Base-by-base conservation (phyloP, 2,888 invertebrate species). In the Macaria liturata region DNA sequence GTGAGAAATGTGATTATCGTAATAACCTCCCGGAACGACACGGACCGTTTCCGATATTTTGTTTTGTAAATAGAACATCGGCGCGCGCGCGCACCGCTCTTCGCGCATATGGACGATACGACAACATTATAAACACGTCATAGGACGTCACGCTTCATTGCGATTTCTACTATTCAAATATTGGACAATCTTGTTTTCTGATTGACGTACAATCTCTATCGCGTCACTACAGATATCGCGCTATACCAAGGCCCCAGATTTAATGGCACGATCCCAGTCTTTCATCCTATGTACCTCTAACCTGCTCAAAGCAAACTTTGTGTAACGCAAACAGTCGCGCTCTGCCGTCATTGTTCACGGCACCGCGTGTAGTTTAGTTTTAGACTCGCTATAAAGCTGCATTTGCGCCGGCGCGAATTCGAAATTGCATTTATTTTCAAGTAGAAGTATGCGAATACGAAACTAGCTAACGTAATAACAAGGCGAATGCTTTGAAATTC, bases 1-100 rank as follows among this genome's bases (percentile, higher is more conserved):
- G 87, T 84, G 80, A 83, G 88, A 89, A 90, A 85, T 78, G 81
- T 82, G 84, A 90, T 91, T 89, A 90, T 83, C 81, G 86, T 89
- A 89, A 90, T 85, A 87, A 86, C 82, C 85, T 86, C 86, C 83
- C 79, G 83, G 85, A 86, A 88, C 78, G 78, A 74, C 76, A 74
- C 62, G 64, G 78, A 77, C 79, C 79, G 79, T 84, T 83, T 81
- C 83, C 83, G 84, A 86, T 83, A 59, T 58, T 60, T 72, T 68
- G 74, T 76, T 76, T 80, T 75, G 74, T 76, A 75, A 79, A 80
- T 78, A 80, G 67, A 75, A 73, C 72, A 50, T 58, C 46, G 48
- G 20, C 31, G 49, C 43, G 40, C 32, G 8, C 43, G 8, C 31
- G 32, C 31, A 34, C 42, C 42, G 39, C 39, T n/a, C 9, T 46